These are phyloP conservation scores for Enchytraeus crypticus DNA, from an alignment of 2,888 invertebrate genomes.

Conservation along the genomic window DNA sequence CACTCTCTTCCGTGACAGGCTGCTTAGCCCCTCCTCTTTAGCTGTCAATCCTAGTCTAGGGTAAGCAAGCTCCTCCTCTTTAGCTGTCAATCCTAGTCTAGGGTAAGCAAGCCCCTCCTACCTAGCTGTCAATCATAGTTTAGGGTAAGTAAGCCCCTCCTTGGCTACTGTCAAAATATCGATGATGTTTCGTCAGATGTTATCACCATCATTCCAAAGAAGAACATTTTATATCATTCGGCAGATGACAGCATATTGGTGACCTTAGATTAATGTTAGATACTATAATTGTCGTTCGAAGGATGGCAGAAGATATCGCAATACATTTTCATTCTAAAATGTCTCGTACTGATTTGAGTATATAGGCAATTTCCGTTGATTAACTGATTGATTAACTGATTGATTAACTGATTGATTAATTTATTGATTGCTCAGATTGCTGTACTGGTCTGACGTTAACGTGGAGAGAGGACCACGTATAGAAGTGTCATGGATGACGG, in stretches of 20 bases:
- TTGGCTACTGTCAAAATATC: conserved; percentile 81
- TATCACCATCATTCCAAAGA: too few species aligned
- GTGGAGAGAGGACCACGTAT: conserved; percentile 70
- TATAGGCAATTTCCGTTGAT: too few species aligned
- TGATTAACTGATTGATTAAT: too few species aligned
- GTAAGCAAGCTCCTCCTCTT: conserved; percentile 63
- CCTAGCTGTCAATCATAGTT: conserved; percentile 65
- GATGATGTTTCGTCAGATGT: too few species aligned
- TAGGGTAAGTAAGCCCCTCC: conserved; percentile 59
- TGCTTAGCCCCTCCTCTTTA: conserved; percentile 67
- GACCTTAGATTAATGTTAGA: too few species aligned
- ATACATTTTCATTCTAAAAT: too few species aligned
- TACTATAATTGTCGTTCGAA: too few species aligned
- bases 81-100: conserved; percentile 65
- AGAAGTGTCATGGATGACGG: conserved; percentile 93
- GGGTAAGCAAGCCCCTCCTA: conserved; percentile 64
- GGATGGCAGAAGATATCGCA: too few species aligned
- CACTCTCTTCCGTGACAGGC: conserved; percentile 72
- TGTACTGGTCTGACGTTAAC: conserved; percentile 92
- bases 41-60: conserved; percentile 63
- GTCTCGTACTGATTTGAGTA: too few species aligned
- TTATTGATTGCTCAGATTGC: conserved; percentile 59
- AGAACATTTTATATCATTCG: too few species aligned
- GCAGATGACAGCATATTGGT: too few species aligned
- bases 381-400: too few species aligned